phyloP scores from a whole-genome alignment of 2,888 invertebrate species.

The Andrena fulva region DNA sequence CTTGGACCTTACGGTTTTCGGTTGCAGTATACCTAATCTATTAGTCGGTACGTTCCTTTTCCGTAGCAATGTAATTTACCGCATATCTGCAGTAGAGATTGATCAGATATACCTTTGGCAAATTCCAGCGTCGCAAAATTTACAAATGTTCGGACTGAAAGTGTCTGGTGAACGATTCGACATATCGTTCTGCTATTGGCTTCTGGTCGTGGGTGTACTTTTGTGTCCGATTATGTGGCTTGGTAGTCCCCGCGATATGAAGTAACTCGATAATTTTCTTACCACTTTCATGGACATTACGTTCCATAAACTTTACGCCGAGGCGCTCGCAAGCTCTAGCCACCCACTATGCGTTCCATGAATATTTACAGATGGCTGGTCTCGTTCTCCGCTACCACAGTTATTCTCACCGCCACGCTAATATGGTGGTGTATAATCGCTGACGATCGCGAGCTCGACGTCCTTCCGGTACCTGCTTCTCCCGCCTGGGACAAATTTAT shows the following conservation, averaged over 20 bases:
- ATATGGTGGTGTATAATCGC: constrained; percentile 88
- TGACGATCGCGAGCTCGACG: constrained; percentile 74
- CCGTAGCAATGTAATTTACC: neutral
- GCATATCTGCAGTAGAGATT: neutral
- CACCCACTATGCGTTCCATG: neutral
- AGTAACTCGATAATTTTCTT: constrained; percentile 86
- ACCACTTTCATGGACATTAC: constrained; percentile 31
- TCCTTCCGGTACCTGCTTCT: constrained; percentile 83
- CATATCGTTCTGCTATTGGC: constrained; percentile 93
- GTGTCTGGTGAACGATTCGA: constrained; percentile 88
- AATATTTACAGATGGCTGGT: constrained; percentile 87
- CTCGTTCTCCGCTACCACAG: constrained; percentile 88
- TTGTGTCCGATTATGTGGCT: constrained; percentile 94
- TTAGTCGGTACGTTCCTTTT: constrained; percentile 87
- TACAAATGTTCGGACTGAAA: constrained; percentile 91
- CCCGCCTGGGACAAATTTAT: constrained; percentile 84
- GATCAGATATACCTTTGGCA: constrained; percentile 1
- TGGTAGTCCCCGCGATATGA: constrained; percentile 96
- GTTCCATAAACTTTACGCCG: neutral
- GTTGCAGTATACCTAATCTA: constrained; percentile 92
- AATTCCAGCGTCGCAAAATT: constrained; percentile 90
- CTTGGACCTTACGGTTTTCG: constrained; percentile 91
- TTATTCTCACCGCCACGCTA: constrained; percentile 88
- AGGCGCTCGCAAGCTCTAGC: neutral
- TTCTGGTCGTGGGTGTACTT: constrained; percentile 90